A percentile compares a stretch with the other conserved stretches of the same genome.
These are phyloP conservation scores for Vireo griseus DNA, from an alignment of 2,797 vertebrate genomes.

Conservation along the genomic window DNA sequence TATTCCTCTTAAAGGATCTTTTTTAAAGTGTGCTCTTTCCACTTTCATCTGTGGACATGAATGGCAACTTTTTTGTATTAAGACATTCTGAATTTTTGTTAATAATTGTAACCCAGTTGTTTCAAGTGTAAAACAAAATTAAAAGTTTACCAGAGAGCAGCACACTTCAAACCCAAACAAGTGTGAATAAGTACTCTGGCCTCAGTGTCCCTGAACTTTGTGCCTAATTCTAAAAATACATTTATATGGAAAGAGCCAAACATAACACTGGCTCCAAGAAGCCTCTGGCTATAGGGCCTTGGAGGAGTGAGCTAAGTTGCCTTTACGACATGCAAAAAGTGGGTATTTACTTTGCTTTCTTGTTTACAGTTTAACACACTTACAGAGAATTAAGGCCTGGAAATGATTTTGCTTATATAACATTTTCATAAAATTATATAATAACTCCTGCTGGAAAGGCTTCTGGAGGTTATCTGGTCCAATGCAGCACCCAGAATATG, in stretches of 20 bases:
- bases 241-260: background rate
- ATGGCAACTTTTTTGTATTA: background rate
- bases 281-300: slow-evolving; percentile 18
- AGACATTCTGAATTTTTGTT: background rate
- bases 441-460: background rate
- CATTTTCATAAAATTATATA: background rate
- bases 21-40: background rate
- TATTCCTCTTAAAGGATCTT: background rate
- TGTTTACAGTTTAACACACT: slow-evolving; percentile 14
- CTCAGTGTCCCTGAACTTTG: background rate
- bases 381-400: background rate
- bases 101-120: background rate
- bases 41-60: background rate
- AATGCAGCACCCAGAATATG: background rate
- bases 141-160: background rate
- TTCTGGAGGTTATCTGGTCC: background rate
- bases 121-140: background rate
- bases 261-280: background rate
- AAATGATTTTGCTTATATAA: background rate
- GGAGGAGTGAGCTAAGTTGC: slow-evolving; percentile 5
- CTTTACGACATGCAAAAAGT: background rate
- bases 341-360: background rate
- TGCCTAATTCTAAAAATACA: background rate
- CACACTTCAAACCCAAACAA: background rate
- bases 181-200: background rate